phyloP scores from a whole-genome alignment of 30 jellyfish, hydroid and myxozoan genomes.

The Aurelia coerulea region DNA sequence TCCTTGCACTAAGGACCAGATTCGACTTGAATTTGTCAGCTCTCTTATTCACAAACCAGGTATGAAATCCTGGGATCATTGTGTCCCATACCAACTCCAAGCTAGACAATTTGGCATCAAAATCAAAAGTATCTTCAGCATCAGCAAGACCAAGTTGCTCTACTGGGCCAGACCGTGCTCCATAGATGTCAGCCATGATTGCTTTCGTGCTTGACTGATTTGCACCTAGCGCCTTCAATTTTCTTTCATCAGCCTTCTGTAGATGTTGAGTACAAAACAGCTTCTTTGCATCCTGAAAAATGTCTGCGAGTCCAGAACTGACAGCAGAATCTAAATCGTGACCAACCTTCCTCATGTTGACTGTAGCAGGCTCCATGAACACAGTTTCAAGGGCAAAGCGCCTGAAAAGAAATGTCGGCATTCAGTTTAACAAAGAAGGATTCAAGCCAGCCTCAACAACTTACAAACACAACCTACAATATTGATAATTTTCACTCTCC shows the following conservation, averaged over 20 bases:
- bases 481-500: too few species aligned
- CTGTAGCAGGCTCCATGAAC: not conserved
- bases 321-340: conserved; percentile 11
- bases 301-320: not conserved
- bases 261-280: conserved; percentile 9
- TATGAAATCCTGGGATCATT: too few species aligned
- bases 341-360: conserved; percentile 3
- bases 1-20: not conserved
- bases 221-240: conserved; percentile 21
- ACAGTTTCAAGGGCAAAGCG: conserved; percentile 11
- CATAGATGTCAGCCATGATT: conserved; percentile 13
- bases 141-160: conserved; percentile 26
- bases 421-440: too few species aligned
- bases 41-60: not conserved
- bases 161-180: conserved; percentile 10
- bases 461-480: too few species aligned
- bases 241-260: conserved; percentile 7
- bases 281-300: not conserved
- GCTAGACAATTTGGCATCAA: not conserved
- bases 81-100: not conserved
- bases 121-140: not conserved
- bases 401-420: conserved; percentile 22
- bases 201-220: not conserved
- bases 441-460: too few species aligned
- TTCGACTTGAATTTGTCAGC: not conserved